Percentiles rank a stretch among this genome's conserved stretches.
These are phyloP conservation scores for Danaus plexippus DNA, from an alignment of 1,140 invertebrate genomes.

Conservation along the genomic window DNA sequence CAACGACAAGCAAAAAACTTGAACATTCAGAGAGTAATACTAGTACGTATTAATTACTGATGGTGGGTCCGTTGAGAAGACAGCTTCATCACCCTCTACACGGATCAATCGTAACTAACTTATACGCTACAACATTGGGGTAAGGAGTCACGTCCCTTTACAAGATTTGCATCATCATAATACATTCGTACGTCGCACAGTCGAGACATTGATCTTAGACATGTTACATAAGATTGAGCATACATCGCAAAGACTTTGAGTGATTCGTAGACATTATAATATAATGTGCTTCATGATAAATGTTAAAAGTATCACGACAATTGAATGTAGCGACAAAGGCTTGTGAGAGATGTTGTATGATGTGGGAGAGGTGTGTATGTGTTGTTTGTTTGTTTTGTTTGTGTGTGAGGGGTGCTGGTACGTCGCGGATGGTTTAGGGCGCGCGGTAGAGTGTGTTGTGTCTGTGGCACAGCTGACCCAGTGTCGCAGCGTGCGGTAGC, in stretches of 20 bases:
- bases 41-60: no score
- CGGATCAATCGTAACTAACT: conserved; percentile 17
- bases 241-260: no score
- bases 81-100: conserved; percentile 24
- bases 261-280: no score
- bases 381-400: no score
- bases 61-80: background rate
- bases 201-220: conserved; percentile 5
- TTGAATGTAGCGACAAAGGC: no score
- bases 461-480: conserved; percentile 31
- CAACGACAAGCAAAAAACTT: no score
- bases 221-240: no score
- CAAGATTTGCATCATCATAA: conserved; percentile 3
- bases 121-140: conserved; percentile 18
- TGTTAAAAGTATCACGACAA: no score
- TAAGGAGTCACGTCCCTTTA: conserved; percentile 15
- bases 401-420: background rate
- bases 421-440: conserved; percentile 16
- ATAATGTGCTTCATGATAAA: no score
- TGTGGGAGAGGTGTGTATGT: conserved; percentile 19
- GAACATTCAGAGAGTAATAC: no score
- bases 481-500: conserved; percentile 19
- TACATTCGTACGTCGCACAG: conserved; percentile 11
- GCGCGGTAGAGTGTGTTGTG: conserved; percentile 39
- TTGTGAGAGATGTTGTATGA: conserved; percentile 3